phyloP scores from a whole-genome alignment of 2,797 vertebrate genomes.

The Gobio occitaniae region DNA sequence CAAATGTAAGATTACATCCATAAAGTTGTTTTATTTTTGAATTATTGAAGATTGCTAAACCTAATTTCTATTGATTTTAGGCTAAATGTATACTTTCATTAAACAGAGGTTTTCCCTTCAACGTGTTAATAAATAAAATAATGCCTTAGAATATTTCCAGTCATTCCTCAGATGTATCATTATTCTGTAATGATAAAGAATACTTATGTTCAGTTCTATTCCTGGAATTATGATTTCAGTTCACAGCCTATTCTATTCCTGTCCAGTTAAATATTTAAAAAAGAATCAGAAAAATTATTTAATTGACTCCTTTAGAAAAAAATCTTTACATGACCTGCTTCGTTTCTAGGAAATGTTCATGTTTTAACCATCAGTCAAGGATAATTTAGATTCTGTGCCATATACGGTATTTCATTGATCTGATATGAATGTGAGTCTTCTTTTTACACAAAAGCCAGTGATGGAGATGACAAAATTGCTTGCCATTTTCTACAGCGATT shows the following conservation, averaged over 20 bases:
- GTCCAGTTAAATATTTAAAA: neutral
- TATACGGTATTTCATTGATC: neutral
- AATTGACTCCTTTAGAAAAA: neutral
- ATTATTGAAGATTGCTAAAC: neutral
- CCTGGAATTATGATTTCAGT: neutral
- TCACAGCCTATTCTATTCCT: neutral
- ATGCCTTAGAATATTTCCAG: neutral
- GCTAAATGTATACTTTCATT: neutral
- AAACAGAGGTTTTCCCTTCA: neutral
- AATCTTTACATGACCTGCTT: neutral
- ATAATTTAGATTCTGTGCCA: neutral
- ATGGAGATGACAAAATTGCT: neutral
- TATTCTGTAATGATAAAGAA: neutral
- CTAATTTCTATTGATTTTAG: neutral
- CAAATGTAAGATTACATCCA: too few species aligned
- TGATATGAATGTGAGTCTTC: neutral
- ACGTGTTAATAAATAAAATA: neutral
- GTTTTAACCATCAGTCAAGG: constrained; percentile 2
- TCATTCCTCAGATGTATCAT: neutral
- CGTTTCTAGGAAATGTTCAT: neutral
- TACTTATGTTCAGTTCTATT: neutral
- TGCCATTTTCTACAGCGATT: neutral
- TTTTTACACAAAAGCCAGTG: constrained; percentile 5
- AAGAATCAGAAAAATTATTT: neutral
- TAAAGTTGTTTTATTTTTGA: neutral